Percentiles rank a stretch among this genome's conserved stretches.
phyloP scores from a whole-genome alignment of 2,888 invertebrate species.

The Ophonus ardosiacus region DNA sequence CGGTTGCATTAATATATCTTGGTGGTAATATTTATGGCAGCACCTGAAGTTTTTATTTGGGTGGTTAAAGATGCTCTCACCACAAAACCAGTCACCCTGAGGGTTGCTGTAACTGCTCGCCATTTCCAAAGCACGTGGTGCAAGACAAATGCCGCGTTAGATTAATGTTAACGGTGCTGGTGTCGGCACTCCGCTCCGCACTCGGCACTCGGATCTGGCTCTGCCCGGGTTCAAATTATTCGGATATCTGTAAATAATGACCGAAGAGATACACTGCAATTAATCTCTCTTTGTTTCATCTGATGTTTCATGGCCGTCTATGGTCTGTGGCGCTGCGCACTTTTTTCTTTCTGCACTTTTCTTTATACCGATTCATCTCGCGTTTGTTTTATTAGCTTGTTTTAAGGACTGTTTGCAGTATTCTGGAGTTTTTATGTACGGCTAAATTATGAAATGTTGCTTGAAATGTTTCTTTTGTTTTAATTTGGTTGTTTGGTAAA shows the following conservation, averaged over 20 bases:
- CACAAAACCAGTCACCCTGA: constrained; percentile 46
- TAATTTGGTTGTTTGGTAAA: constrained; percentile 39
- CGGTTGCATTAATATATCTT: constrained; percentile 10
- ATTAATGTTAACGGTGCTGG: constrained; percentile 58
- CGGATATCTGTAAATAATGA: constrained; percentile 63
- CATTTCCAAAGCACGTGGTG: constrained; percentile 51
- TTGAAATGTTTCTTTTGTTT: constrained; percentile 40
- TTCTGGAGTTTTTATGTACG: constrained; percentile 56
- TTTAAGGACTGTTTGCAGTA: constrained; percentile 52
- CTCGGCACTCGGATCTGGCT: neutral
- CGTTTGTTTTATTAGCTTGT: constrained; percentile 57
- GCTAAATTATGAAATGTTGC: constrained; percentile 55
- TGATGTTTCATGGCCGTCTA: constrained; percentile 38
- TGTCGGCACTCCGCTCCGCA: neutral
- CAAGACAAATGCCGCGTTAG: constrained; percentile 57
- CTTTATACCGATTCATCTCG: constrained; percentile 41
- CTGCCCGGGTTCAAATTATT: constrained; percentile 43
- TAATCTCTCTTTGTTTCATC: constrained; percentile 60
- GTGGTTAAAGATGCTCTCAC: constrained; percentile 44
- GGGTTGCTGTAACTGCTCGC: constrained; percentile 9
- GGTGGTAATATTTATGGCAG: constrained; percentile 20
- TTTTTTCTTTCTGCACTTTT: constrained; percentile 43
- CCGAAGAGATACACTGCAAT: constrained; percentile 59
- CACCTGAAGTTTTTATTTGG: constrained; percentile 43
- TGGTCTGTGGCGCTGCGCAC: constrained; percentile 1